phyloP scores from a whole-genome alignment of 2,888 invertebrate species.

The Philhelius pedissequus region DNA sequence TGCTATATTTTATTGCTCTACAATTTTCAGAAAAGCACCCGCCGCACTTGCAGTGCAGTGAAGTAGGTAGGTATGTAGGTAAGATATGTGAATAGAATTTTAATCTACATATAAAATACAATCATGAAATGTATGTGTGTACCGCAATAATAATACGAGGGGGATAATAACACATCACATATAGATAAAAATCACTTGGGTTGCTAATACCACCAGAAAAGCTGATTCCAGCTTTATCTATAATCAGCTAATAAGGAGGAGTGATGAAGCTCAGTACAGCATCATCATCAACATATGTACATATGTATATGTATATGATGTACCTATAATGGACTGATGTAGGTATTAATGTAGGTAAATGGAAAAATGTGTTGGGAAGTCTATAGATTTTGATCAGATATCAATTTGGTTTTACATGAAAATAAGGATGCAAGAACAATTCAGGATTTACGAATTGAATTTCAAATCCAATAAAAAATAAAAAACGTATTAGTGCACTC shows the following conservation, averaged over 20 bases:
- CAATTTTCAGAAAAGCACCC: not conserved
- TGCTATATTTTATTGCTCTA: slow-evolving; percentile 61
- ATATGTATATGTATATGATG: slow-evolving; percentile 16
- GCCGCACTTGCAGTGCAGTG: not conserved
- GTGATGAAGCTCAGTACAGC: slow-evolving; percentile 24
- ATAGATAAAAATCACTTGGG: slow-evolving; percentile 29
- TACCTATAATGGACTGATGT: not conserved
- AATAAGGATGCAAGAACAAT: not conserved
- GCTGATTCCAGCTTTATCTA: not conserved
- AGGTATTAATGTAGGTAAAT: not conserved
- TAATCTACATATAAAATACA: slow-evolving; percentile 53
- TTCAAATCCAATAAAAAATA: not conserved
- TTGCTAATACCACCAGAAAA: not conserved
- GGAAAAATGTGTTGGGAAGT: not conserved
- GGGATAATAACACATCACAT: not conserved
- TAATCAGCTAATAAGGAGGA: slow-evolving; percentile 42
- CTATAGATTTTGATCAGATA: not conserved
- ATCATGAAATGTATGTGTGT: not conserved
- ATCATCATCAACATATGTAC: not conserved
- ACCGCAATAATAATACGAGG: not conserved
- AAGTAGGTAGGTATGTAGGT: not conserved
- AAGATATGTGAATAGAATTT: slow-evolving; percentile 25
- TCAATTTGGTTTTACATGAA: not conserved
- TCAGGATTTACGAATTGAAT: not conserved
- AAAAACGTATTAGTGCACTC: too few species aligned